A percentile compares a stretch with the other conserved stretches of the same genome.
phyloP scores from a whole-genome alignment of 2,888 invertebrate species.

The Operophtera brumata region DNA sequence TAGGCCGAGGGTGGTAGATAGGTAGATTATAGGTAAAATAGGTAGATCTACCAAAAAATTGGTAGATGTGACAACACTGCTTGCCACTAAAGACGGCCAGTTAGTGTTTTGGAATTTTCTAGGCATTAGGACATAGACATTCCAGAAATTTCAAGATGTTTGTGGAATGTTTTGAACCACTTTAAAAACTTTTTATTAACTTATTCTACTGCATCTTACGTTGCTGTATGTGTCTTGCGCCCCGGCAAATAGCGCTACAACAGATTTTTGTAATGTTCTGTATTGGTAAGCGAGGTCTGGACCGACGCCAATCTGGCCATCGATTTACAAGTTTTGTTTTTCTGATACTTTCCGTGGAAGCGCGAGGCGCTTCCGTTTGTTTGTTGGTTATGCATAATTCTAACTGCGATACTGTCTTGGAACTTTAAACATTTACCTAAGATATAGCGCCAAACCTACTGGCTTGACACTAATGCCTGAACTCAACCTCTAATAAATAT shows the following conservation, averaged over 20 bases:
- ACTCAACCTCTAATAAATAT: background rate
- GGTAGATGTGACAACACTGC: too few species aligned
- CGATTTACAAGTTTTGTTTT: slow-evolving; percentile 75
- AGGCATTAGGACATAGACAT: too few species aligned
- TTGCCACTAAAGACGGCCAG: too few species aligned
- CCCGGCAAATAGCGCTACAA: slow-evolving; percentile 76
- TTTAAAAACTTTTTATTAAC: background rate
- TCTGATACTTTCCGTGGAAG: slow-evolving; percentile 61
- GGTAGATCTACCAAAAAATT: too few species aligned
- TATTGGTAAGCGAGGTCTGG: slow-evolving; percentile 76
- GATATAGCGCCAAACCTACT: background rate
- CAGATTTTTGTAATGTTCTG: slow-evolving; percentile 78
- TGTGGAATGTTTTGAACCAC: too few species aligned
- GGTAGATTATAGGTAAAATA: too few species aligned
- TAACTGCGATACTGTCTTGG: slow-evolving; percentile 14
- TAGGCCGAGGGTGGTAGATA: too few species aligned
- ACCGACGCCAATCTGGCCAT: slow-evolving; percentile 72
- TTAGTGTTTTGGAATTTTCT: too few species aligned
- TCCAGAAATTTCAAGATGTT: too few species aligned
- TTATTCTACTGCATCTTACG: slow-evolving; percentile 1
- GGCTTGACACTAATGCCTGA: background rate
- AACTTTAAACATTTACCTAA: slow-evolving; percentile 16
- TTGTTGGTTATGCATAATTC: slow-evolving; percentile 33
- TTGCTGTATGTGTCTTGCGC: slow-evolving; percentile 29
- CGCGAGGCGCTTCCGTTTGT: slow-evolving; percentile 49